Conservation (phyloP, 2,113 vertebrate species). For the Alces alces region DNA sequence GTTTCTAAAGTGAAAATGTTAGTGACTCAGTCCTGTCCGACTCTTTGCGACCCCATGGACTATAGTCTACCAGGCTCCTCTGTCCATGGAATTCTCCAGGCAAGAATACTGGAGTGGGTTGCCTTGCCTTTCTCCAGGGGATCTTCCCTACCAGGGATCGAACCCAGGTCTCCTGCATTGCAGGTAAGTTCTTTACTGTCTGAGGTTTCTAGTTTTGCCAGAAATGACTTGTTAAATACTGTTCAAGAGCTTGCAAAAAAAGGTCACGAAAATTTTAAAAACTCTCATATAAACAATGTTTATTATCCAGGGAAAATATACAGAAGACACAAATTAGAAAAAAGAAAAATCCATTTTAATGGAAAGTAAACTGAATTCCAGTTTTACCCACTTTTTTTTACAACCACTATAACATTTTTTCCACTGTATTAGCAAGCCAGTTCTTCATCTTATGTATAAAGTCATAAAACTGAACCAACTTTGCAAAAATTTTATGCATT, state of each 20-base stretch:
- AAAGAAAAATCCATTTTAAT: not conserved
- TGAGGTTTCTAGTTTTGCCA: not conserved
- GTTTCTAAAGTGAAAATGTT: not conserved
- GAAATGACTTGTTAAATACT: not conserved
- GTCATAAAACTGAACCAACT: not conserved
- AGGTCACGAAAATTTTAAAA: not conserved
- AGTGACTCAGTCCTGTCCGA: not conserved
- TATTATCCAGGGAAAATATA: not conserved
- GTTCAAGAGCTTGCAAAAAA: not conserved
- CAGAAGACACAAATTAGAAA: not conserved
- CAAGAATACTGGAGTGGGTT: not conserved
- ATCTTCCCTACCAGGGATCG: not conserved
- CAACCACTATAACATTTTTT: not conserved
- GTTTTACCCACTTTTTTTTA: not conserved
- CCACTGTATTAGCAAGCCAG: not conserved
- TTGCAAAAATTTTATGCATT: not conserved
- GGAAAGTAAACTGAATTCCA: not conserved
- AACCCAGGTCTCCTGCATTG: not conserved
- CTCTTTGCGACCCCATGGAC: not conserved
- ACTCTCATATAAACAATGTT: not conserved
- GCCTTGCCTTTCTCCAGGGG: not conserved
- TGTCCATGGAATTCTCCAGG: not conserved
- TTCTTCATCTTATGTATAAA: constrained; percentile 16
- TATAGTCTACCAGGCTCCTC: not conserved
- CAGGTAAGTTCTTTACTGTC: not conserved